A percentile compares a stretch with the other conserved stretches of the same genome.
These are phyloP conservation scores for Meteorus sp. DNA, from an alignment of 1,140 invertebrate species.

Conservation along the genomic window DNA sequence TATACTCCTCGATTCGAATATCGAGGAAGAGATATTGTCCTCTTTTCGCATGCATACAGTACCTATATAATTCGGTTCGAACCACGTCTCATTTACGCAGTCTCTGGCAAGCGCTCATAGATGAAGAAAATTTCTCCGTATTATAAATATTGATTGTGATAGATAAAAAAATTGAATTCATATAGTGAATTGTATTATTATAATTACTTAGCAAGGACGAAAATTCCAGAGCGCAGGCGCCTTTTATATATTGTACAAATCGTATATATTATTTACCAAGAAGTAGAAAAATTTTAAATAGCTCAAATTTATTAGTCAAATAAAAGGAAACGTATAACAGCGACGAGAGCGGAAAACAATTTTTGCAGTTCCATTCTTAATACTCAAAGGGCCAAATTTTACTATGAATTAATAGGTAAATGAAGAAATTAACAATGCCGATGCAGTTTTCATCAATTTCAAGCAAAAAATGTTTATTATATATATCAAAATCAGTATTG, in stretches of 20 bases:
- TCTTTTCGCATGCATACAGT: slow-evolving; percentile 8
- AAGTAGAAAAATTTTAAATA: neutral
- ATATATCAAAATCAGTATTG: too few relatives aligned
- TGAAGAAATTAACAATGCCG: too few relatives aligned
- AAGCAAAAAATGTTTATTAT: too few relatives aligned
- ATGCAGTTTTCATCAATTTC: too few relatives aligned
- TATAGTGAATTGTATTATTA: slow-evolving; percentile 15
- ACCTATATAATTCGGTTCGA: slow-evolving; percentile 3
- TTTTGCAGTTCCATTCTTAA: too few relatives aligned
- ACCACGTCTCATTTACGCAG: neutral
- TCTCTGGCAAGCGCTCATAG: neutral
- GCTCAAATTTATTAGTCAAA: neutral
- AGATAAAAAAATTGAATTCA: slow-evolving; percentile 14
- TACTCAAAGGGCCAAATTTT: too few relatives aligned
- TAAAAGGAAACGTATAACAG: too few relatives aligned
- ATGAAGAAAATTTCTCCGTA: neutral
- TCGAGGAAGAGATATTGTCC: slow-evolving; percentile 42
- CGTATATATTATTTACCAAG: slow-evolving; percentile 13
- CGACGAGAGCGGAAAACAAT: too few relatives aligned
- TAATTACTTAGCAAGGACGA: neutral
- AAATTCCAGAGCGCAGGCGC: slow-evolving; percentile 25
- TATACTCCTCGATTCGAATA: slow-evolving; percentile 37
- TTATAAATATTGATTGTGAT: slow-evolving; percentile 15
- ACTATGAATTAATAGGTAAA: too few relatives aligned
- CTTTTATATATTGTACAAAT: slow-evolving; percentile 26